A percentile compares a stretch with the other conserved stretches of the same genome.
These are phyloP conservation scores for Synergus itoensis DNA, from an alignment of 2,888 invertebrate genomes.

Conservation along the genomic window DNA sequence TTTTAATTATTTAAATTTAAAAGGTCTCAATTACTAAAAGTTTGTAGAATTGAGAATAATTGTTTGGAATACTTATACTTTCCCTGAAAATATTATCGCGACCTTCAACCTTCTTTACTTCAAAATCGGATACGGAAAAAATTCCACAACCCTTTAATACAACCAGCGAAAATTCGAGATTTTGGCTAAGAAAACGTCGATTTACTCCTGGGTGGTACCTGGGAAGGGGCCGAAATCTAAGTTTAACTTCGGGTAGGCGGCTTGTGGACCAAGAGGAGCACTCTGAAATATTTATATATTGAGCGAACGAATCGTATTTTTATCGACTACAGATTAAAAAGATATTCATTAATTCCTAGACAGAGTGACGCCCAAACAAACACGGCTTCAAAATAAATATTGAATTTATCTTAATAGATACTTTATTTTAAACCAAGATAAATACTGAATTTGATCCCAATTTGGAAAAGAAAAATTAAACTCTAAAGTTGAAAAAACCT, in stretches of 20 bases:
- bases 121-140: background rate
- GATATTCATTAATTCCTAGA: constrained; percentile 47
- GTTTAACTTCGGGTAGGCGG: constrained; percentile 76
- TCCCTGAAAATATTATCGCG: background rate
- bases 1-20: too few relatives aligned
- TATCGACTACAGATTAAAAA: constrained; percentile 59
- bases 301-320: constrained; percentile 71
- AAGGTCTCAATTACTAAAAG: too few relatives aligned
- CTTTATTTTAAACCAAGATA: background rate
- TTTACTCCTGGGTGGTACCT: constrained; percentile 69
- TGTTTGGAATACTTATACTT: too few relatives aligned
- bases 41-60: too few relatives aligned
- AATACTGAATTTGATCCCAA: background rate
- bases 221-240: constrained; percentile 74
- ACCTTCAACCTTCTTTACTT: background rate
- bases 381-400: background rate
- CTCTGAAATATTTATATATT: constrained; percentile 75
- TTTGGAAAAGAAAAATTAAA: background rate
- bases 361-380: background rate
- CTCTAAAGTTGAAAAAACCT: background rate
- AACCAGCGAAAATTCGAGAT: constrained; percentile 47
- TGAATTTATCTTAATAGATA: background rate
- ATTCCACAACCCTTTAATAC: background rate
- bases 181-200: constrained; percentile 67
- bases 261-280: constrained; percentile 69